A percentile compares a stretch with the other conserved stretches of the same genome.
These are phyloP conservation scores for Nycticebus coucang DNA, from an alignment of 2,113 vertebrate species.

Conservation along the genomic window DNA sequence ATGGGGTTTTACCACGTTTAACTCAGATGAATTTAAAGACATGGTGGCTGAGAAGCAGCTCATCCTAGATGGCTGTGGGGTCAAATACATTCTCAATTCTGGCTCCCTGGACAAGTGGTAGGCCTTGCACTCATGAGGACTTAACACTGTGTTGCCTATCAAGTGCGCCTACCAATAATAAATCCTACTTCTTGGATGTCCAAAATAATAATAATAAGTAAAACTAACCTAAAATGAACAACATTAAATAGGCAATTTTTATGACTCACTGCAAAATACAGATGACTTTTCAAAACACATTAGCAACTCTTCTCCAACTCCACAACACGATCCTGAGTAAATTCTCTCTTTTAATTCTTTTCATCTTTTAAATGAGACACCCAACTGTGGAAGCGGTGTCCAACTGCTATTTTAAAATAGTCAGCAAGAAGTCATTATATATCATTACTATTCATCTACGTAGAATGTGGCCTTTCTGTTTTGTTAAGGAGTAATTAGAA, in stretches of 20 bases:
- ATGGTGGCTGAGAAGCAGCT: too few relatives aligned
- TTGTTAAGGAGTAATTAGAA: constrained; percentile 13
- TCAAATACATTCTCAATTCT: too few relatives aligned
- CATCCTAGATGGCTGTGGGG: too few relatives aligned
- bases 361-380: constrained; percentile 52
- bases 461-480: constrained; percentile 34
- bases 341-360: constrained; percentile 18
- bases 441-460: constrained; percentile 23
- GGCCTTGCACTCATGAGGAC: too few relatives aligned
- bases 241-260: constrained; percentile 1
- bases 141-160: too few relatives aligned
- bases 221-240: constrained; percentile 54
- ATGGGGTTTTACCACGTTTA: too few relatives aligned
- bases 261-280: constrained; percentile 26
- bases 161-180: too few relatives aligned
- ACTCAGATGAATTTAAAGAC: too few relatives aligned
- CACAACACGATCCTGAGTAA: background rate
- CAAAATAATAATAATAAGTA: background rate
- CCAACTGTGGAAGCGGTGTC: background rate
- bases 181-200: too few relatives aligned
- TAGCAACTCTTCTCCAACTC: background rate
- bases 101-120: too few relatives aligned
- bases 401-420: background rate
- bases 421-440: background rate
- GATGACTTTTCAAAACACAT: constrained; percentile 27